Evolutionary conservation across 2,113 vertebrate genomes (phyloP).

Genomic region (Rhinolophus sinicus): DNA sequence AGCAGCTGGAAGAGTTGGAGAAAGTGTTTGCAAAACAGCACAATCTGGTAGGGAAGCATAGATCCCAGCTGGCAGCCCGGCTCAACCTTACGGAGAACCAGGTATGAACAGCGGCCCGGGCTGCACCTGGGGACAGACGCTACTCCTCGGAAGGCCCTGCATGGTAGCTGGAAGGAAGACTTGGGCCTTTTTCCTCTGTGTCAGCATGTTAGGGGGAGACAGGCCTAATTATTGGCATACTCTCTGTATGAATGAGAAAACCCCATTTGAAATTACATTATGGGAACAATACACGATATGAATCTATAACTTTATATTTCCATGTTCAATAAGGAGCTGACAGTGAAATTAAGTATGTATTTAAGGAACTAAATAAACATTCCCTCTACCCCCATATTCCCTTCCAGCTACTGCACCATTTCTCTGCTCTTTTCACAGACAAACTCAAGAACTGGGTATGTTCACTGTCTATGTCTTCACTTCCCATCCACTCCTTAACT

Average conservation of each 20-base stretch:
- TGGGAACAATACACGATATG: not conserved
- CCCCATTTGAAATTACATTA: conserved; percentile 31
- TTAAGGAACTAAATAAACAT: not conserved
- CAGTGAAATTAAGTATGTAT: not conserved
- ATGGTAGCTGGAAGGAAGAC: not conserved
- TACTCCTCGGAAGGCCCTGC: not conserved
- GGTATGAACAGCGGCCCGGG: conserved; percentile 64
- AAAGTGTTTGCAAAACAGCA: conserved; percentile 88
- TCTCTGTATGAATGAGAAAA: not conserved
- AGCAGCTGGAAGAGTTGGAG: conserved; percentile 88
- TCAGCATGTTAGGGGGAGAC: not conserved
- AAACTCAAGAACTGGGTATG: not conserved
- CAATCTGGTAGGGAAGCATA: conserved; percentile 87
- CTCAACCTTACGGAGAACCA: conserved; percentile 88
- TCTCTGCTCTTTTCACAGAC: not conserved
- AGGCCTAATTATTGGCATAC: not conserved
- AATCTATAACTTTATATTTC: conserved; percentile 17
- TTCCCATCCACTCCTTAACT: not conserved
- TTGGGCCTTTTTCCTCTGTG: not conserved
- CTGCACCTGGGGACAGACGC: accelerated
- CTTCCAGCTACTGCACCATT: not conserved
- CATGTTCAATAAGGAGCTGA: not conserved
- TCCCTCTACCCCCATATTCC: not conserved
- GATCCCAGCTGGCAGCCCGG: conserved; percentile 85
- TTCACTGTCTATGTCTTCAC: not conserved